Percentiles rank a stretch among this genome's conserved stretches.
phyloP scores from a whole-genome alignment of 2,113 vertebrate species.

The Polypterus senegalus region DNA sequence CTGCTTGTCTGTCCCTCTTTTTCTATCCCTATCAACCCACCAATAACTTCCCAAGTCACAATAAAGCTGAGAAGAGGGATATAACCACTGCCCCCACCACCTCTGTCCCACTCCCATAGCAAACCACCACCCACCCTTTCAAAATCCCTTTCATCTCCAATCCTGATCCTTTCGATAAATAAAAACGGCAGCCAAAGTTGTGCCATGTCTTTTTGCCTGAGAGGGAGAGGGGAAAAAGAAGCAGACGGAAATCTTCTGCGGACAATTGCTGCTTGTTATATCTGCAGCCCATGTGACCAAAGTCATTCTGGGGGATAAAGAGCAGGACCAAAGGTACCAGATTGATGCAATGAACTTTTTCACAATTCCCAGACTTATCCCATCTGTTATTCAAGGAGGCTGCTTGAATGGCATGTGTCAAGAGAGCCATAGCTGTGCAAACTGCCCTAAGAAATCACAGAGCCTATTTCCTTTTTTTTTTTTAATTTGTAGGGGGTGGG shows the following conservation, averaged over 20 bases:
- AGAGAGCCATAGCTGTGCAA: conserved; percentile 68
- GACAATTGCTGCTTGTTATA: conserved; percentile 85
- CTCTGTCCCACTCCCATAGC: not conserved
- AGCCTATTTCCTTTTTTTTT: conserved; percentile 64
- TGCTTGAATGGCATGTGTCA: conserved; percentile 90
- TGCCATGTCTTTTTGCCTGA: conserved; percentile 49
- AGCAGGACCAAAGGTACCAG: conserved; percentile 60
- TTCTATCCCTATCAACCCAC: conserved; percentile 20
- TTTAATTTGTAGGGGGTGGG: conserved; percentile 40
- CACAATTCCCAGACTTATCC: conserved; percentile 73
- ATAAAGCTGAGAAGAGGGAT: conserved; percentile 25
- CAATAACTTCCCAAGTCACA: conserved; percentile 16
- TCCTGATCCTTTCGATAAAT: conserved; percentile 73
- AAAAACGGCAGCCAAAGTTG: conserved; percentile 64
- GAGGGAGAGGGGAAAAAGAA: conserved; percentile 34
- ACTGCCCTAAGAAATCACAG: conserved; percentile 64
- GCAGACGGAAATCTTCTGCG: conserved; percentile 53
- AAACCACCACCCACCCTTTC: conserved; percentile 42
- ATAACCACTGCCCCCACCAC: conserved; percentile 25
- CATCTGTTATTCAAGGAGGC: conserved; percentile 79
- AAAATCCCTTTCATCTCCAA: conserved; percentile 67
- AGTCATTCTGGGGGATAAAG: conserved; percentile 78
- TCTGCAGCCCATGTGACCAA: conserved; percentile 62
- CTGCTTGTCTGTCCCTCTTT: conserved; percentile 53
- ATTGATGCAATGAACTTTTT: conserved; percentile 68